Evolutionary conservation across 53 echinoderm and acorn worm species (phyloP).

Genomic region (Zoroaster sp.): DNA sequence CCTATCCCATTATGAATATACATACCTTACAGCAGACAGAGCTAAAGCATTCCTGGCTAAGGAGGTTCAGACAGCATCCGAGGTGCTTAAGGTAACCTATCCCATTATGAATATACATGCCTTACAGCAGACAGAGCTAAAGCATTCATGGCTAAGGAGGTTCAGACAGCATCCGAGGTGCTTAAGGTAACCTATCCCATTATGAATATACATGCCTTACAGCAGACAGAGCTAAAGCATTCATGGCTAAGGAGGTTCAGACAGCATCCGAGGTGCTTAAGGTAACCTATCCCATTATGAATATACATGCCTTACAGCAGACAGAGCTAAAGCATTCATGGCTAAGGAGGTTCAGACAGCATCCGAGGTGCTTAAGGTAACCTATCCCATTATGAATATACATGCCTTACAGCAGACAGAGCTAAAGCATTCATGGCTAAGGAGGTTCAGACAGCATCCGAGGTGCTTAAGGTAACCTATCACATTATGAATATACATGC

Average conservation of each 20-base stretch:
- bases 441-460: constrained; percentile 54
- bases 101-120: constrained; percentile 74
- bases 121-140: constrained; percentile 66
- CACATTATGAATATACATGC: constrained; percentile 74
- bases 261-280: constrained; percentile 65
- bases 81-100: constrained; percentile 73
- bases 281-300: too few species aligned
- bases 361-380: constrained; percentile 64
- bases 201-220: constrained; percentile 74
- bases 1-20: constrained; percentile 79
- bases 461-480: constrained; percentile 73
- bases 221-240: constrained; percentile 57
- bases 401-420: constrained; percentile 58
- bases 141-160: constrained; percentile 48
- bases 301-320: constrained; percentile 61
- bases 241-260: constrained; percentile 57
- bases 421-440: constrained; percentile 59
- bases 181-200: too few species aligned
- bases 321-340: constrained; percentile 62
- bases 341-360: constrained; percentile 53
- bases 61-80: constrained; percentile 54
- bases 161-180: constrained; percentile 51
- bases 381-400: constrained; percentile 79
- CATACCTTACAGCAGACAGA: constrained; percentile 57
- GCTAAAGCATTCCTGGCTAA: constrained; percentile 60